phyloP scores from a whole-genome alignment of 2,113 vertebrate genomes.

The Willisornis vidua region DNA sequence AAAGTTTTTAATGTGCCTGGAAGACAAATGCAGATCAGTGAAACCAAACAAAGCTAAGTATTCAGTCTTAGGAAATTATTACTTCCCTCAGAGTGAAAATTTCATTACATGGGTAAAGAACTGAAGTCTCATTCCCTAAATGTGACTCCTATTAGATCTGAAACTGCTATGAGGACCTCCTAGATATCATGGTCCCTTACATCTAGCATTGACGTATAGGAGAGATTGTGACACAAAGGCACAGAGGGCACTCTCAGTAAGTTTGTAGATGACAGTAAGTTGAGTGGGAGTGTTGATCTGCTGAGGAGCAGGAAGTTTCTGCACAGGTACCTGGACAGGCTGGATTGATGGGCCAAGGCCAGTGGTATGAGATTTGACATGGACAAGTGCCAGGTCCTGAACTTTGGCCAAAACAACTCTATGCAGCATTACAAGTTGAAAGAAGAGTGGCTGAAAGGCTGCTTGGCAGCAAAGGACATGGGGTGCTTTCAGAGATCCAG shows the following conservation, averaged over 20 bases:
- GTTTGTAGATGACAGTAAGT: too few species aligned
- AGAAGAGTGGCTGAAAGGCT: too few species aligned
- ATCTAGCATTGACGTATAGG: neutral
- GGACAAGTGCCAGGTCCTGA: neutral
- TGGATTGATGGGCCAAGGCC: neutral
- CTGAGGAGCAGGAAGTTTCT: neutral
- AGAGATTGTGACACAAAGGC: neutral
- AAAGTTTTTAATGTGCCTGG: neutral
- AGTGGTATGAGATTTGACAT: fast-evolving
- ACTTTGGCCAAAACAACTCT: neutral
- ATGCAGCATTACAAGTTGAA: neutral
- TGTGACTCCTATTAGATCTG: neutral
- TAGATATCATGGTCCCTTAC: neutral
- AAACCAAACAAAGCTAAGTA: fast-evolving
- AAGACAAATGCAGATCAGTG: neutral
- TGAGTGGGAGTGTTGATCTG: neutral
- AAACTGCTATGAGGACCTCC: neutral
- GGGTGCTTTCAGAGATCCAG: too few species aligned
- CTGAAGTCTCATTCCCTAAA: neutral
- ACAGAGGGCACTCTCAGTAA: too few species aligned
- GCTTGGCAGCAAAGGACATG: neutral
- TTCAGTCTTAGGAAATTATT: neutral
- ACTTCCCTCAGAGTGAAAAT: neutral
- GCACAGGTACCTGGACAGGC: neutral
- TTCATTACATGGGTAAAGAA: neutral